phyloP scores from a whole-genome alignment of 2,888 invertebrate species.

The Julus scandinavius region DNA sequence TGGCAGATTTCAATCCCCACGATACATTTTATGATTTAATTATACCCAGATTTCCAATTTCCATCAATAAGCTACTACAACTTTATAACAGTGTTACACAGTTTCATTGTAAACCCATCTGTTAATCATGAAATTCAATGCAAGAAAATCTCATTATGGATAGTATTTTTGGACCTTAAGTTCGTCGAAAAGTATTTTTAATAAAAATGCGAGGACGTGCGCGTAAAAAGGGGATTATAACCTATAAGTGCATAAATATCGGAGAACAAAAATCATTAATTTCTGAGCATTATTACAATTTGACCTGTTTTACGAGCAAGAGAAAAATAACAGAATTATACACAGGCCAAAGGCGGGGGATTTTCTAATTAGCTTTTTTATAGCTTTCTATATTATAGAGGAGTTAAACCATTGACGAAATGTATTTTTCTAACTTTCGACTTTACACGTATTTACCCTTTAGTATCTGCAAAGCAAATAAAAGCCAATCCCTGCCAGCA shows the following conservation, averaged over 20 bases:
- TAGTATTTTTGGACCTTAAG: neutral
- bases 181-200: neutral
- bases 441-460: slow-evolving; percentile 37
- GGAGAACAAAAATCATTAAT: slow-evolving; percentile 15
- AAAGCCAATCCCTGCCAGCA: slow-evolving; percentile 38
- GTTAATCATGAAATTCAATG: neutral
- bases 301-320: slow-evolving; percentile 11
- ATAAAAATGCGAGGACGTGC: neutral
- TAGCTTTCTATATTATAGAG: slow-evolving; percentile 19
- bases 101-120: neutral
- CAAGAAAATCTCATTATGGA: neutral
- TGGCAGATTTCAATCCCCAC: no score
- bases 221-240: neutral
- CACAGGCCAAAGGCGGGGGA: slow-evolving; percentile 25
- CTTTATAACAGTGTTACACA: no score
- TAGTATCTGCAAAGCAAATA: slow-evolving; percentile 42
- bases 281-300: slow-evolving; percentile 3
- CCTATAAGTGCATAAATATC: slow-evolving; percentile 16
- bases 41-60: no score
- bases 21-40: no score
- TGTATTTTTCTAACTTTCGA: slow-evolving; percentile 39
- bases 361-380: slow-evolving; percentile 34
- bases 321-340: slow-evolving; percentile 29
- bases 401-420: slow-evolving; percentile 42
- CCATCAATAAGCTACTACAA: no score